A percentile compares a stretch with the other conserved stretches of the same genome.
phyloP scores from a whole-genome alignment of 2,113 vertebrate genomes.

The Marmota flaviventris region DNA sequence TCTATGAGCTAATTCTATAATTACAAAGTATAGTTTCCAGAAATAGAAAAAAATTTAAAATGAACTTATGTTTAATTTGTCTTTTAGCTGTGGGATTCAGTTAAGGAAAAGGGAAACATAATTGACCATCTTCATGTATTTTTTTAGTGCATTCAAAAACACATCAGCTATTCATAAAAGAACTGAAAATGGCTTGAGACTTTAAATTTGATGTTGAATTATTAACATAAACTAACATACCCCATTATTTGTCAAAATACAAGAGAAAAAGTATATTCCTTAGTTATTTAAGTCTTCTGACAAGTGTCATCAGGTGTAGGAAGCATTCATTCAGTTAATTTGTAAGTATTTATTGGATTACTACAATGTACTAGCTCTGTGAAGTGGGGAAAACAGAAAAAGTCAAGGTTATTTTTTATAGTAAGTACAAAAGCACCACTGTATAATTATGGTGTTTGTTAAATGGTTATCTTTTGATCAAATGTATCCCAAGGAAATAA shows the following conservation, averaged over 20 bases:
- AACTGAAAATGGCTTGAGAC: not conserved
- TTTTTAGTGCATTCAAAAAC: not conserved
- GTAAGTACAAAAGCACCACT: not conserved
- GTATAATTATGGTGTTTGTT: not conserved
- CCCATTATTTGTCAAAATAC: not conserved
- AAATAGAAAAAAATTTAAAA: not conserved
- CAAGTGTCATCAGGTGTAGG: no score
- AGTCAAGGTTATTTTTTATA: not conserved
- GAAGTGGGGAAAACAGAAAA: not conserved
- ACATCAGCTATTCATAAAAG: not conserved
- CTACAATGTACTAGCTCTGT: not conserved
- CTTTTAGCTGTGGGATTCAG: not conserved
- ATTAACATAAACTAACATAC: not conserved
- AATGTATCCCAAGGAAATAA: not conserved
- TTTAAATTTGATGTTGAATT: conserved; percentile 47
- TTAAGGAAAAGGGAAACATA: not conserved
- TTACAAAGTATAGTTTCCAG: not conserved
- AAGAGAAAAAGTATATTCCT: not conserved
- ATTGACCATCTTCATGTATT: not conserved
- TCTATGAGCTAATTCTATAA: not conserved
- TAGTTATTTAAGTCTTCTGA: not conserved
- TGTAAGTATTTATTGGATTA: not conserved
- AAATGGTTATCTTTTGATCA: not conserved
- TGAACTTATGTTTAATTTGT: not conserved
- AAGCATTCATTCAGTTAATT: not conserved